Evolutionary conservation across 1,140 invertebrate genomes (phyloP).

Genomic region (Conus betulinus): DNA sequence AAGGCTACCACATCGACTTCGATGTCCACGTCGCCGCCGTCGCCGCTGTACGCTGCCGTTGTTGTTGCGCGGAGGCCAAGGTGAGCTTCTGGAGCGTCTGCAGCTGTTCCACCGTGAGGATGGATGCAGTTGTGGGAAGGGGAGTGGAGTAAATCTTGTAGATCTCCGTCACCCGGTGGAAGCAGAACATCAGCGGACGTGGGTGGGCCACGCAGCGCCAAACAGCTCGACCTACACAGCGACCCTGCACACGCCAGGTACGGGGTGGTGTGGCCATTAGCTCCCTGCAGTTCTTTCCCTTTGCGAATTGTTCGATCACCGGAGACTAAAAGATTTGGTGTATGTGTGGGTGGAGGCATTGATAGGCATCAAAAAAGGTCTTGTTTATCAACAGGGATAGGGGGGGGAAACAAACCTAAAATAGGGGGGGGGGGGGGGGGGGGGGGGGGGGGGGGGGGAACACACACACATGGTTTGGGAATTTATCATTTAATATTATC

Average conservation of each 20-base stretch:
- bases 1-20: neutral
- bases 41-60: neutral
- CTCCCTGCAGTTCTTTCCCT: too few species aligned
- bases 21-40: neutral
- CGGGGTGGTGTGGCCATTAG: too few species aligned
- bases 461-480: too few species aligned
- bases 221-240: constrained; percentile 1
- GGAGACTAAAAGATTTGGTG: too few species aligned
- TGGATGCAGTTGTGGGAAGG: constrained; percentile 11
- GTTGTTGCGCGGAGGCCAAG: neutral
- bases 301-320: too few species aligned
- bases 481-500: too few species aligned
- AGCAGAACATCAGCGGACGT: neutral
- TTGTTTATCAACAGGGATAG: too few species aligned
- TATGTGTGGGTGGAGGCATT: too few species aligned
- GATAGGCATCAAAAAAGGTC: too few species aligned
- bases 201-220: neutral
- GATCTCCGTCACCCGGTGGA: neutral
- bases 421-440: too few species aligned
- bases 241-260: neutral
- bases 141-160: constrained; percentile 20
- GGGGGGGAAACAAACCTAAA: too few species aligned
- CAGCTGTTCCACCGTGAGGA: neutral
- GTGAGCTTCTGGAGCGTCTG: neutral
- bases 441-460: rapidly evolving